Evolutionary conservation across 2,888 invertebrate genomes (phyloP), one percentile per base, ranked within the genome.

Genomic region (Acleris emargana): DNA sequence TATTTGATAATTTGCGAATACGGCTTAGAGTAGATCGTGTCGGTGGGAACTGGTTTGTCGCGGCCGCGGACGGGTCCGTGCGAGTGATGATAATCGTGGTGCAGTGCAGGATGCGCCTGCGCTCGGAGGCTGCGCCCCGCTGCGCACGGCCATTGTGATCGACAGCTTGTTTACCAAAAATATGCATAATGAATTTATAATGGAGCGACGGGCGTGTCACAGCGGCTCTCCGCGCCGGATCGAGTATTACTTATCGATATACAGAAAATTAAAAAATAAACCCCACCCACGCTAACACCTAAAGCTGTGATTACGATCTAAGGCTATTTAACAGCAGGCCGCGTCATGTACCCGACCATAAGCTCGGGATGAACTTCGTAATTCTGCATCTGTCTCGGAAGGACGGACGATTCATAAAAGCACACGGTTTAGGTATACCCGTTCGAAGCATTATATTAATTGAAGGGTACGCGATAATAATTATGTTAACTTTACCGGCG

Each of bases 131-230:
- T 80, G 80, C 85, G 76, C 79, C 91, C 91, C 86, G 87, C 89
- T 78, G 91, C 79, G 90, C 80, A 75, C 72, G 77, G 76, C 85
- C 86, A 91, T 92, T 92, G 91, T 92, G 90, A 91, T 89, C 90
- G 91, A 92, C 91, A 92, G 90, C 89, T 90, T 92, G 91, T 91
- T 92, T 92, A 92, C 92, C 88, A 89, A 92, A 92, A 91, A 90
- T 91, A 91, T 91, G 91, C 91, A 92, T 91, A 92, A 92, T 92
- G 92, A 91, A 92, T 92, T 86, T 92, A 91, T 91, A 91, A 91
- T 91, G 81, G 83, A 82, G 82, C 79, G 79, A 82, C 79, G 78
- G 78, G 81, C 75, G 78, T 80, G 85, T 82, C 82, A 79, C 78
- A 79, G 79, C 75, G 78, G 76, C 75, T 79, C 79, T 77, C 74